Conservation (phyloP, 2,113 vertebrate genomes). For the Oreocharis arfaki region DNA sequence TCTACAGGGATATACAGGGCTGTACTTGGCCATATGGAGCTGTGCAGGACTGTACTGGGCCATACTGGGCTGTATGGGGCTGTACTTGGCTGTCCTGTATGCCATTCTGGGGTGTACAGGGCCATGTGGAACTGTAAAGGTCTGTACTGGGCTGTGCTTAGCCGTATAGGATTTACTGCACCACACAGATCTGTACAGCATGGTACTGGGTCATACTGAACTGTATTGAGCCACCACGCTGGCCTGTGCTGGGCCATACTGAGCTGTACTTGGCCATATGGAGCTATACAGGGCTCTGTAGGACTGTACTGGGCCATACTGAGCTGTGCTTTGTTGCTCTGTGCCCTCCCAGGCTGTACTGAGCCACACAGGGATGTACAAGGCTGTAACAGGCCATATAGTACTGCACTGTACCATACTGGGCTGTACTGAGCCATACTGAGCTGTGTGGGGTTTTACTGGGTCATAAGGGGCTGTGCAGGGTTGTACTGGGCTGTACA, state of each 20-base stretch:
- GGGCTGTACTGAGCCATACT: neutral
- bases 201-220: neutral
- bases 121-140: neutral
- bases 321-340: neutral
- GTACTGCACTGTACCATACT: neutral
- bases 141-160: neutral
- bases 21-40: neutral
- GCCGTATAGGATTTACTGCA: neutral
- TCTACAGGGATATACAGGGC: neutral
- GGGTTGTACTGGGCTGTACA: too few relatives aligned
- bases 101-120: neutral
- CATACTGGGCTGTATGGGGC: too few relatives aligned
- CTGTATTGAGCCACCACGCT: neutral
- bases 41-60: neutral
- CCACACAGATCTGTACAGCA: neutral
- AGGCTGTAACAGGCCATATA: neutral
- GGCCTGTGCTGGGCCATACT: neutral
- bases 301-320: neutral
- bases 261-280: too few relatives aligned
- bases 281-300: neutral
- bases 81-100: neutral
- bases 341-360: too few relatives aligned
- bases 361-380: neutral
- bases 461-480: neutral
- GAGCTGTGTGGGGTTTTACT: neutral